Evolutionary conservation across 2,797 vertebrate genomes (phyloP).

Genomic region (Acanthurus lineatus): DNA sequence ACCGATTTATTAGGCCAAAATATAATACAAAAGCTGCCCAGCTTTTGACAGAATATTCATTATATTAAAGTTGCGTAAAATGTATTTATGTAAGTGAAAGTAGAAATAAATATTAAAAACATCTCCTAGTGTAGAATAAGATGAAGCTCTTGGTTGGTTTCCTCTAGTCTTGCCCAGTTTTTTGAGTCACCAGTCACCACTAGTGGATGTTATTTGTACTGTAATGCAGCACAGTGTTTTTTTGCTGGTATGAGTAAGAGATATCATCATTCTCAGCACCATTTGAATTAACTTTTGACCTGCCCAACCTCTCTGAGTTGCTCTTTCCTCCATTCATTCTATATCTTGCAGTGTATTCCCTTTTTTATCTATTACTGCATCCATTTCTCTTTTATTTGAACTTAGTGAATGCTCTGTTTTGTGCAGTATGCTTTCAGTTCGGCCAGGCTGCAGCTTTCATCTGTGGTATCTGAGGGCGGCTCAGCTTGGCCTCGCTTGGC

Average conservation of each 20-base stretch:
- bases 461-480: conserved; percentile 10
- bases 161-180: too few species aligned
- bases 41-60: too few species aligned
- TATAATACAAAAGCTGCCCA: too few species aligned
- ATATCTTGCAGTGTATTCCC: neutral
- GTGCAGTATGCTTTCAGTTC: neutral
- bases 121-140: too few species aligned
- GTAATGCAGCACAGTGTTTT: neutral
- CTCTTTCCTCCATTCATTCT: neutral
- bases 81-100: too few species aligned
- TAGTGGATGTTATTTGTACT: too few species aligned
- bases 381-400: conserved; percentile 2
- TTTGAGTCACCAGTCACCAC: too few species aligned
- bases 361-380: neutral
- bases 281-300: conserved; percentile 4
- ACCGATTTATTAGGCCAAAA: too few species aligned
- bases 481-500: conserved; percentile 12
- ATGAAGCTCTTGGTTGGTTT: too few species aligned
- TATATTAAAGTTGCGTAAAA: too few species aligned
- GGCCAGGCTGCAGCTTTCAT: conserved; percentile 7
- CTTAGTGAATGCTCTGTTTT: neutral
- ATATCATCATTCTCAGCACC: neutral
- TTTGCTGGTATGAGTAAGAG: neutral
- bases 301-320: neutral
- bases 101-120: too few species aligned